Conservation (phyloP, 2,797 vertebrate genomes). For the Zalophus californianus region DNA sequence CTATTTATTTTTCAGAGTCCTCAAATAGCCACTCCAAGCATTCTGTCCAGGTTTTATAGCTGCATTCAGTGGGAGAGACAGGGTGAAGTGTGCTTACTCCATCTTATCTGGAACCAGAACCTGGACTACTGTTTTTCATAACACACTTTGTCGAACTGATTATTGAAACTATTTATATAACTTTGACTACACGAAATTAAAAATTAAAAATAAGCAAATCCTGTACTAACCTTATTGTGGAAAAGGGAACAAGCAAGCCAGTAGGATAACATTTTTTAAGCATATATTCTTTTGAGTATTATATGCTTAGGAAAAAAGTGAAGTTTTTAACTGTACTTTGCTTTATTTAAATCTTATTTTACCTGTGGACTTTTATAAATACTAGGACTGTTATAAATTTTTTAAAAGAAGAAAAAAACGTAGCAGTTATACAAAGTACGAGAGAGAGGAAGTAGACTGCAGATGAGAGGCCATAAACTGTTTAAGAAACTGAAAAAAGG, state of each 20-base stretch:
- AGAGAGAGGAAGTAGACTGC: background rate
- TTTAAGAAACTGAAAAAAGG: constrained; percentile 36
- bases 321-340: constrained; percentile 24
- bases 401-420: background rate
- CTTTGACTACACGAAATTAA: constrained; percentile 32
- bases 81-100: constrained; percentile 74
- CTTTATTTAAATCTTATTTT: constrained; percentile 49
- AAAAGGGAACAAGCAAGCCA: constrained; percentile 40
- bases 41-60: constrained; percentile 76
- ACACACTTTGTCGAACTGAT: constrained; percentile 49
- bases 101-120: constrained; percentile 71
- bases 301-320: constrained; percentile 24
- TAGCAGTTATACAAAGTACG: background rate
- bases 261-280: constrained; percentile 36
- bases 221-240: background rate
- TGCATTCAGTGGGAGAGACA: constrained; percentile 77
- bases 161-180: constrained; percentile 53
- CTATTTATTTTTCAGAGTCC: constrained; percentile 77
- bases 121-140: constrained; percentile 69
- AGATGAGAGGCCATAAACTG: background rate
- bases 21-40: constrained; percentile 77
- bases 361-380: constrained; percentile 28
- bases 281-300: constrained; percentile 29
- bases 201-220: constrained; percentile 49
- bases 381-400: background rate